These are phyloP conservation scores for Carabus problematicus DNA, from an alignment of 2,888 invertebrate genomes.

Conservation along the genomic window DNA sequence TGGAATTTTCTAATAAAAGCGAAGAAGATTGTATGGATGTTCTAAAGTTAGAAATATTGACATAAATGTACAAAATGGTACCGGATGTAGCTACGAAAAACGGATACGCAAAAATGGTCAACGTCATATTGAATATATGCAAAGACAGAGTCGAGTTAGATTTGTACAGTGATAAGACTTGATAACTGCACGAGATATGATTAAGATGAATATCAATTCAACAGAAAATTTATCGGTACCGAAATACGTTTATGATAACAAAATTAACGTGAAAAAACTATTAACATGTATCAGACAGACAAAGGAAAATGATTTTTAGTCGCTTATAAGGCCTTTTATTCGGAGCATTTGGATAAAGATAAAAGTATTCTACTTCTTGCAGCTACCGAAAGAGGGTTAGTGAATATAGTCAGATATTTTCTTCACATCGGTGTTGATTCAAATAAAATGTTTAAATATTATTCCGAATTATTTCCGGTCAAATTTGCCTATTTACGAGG, in stretches of 20 bases:
- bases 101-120: background rate
- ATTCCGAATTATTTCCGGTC: conserved; percentile 7
- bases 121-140: conserved; percentile 11
- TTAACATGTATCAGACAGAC: conserved; percentile 14
- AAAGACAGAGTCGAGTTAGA: conserved; percentile 13
- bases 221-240: conserved; percentile 9
- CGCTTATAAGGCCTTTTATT: background rate
- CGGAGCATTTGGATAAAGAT: conserved; percentile 3
- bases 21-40: conserved; percentile 19
- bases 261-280: conserved; percentile 4
- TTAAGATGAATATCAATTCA: background rate
- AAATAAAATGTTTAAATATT: conserved; percentile 4
- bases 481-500: conserved; percentile 18
- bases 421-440: conserved; percentile 4
- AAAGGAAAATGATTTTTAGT: background rate
- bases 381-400: conserved; percentile 21
- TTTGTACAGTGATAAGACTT: background rate
- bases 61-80: conserved; percentile 2
- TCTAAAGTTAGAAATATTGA: conserved; percentile 14
- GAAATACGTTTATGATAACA: background rate
- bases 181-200: conserved; percentile 10
- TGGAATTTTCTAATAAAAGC: conserved; percentile 1
- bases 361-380: conserved; percentile 6
- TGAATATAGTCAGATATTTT: conserved; percentile 22
- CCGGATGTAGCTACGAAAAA: conserved; percentile 5